Percentiles rank a stretch among this genome's conserved stretches.
Evolutionary conservation across 2,888 invertebrate species (phyloP).

Genomic region (Callimorpha dominula): DNA sequence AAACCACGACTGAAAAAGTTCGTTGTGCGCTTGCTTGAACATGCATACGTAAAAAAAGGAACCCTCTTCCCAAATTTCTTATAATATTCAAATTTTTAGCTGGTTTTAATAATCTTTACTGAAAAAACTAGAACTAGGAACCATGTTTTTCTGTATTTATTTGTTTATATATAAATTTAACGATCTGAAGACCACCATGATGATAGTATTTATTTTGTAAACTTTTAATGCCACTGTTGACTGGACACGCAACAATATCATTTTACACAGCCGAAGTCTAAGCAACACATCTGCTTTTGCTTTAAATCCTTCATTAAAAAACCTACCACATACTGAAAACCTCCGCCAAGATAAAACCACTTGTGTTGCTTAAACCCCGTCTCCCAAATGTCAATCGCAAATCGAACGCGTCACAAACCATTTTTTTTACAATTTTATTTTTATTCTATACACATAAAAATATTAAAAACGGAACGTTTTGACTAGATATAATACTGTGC

Average conservation of each 20-base stretch:
- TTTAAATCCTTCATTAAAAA: constrained; percentile 21
- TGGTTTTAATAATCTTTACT: too few species aligned
- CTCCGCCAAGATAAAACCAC: constrained; percentile 18
- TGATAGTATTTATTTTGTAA: constrained; percentile 46
- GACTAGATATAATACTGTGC: constrained; percentile 72
- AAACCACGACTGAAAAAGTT: not conserved
- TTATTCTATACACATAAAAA: constrained; percentile 79
- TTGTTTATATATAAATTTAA: not conserved
- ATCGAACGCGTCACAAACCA: constrained; percentile 63
- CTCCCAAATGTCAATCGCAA: constrained; percentile 50
- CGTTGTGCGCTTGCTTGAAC: too few species aligned
- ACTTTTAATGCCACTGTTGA: constrained; percentile 47
- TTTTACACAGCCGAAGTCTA: constrained; percentile 47
- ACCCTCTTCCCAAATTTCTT: too few species aligned
- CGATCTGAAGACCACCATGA: not conserved
- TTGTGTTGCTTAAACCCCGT: constrained; percentile 40
- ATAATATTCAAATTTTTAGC: too few species aligned
- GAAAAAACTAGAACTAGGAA: too few species aligned
- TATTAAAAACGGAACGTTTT: constrained; percentile 72
- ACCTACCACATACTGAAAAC: constrained; percentile 25
- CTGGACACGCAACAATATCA: constrained; percentile 60
- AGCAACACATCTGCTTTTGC: constrained; percentile 38
- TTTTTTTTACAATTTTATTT: constrained; percentile 65
- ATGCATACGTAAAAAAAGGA: not conserved
- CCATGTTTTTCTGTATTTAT: too few species aligned